Conservation (phyloP, 2,113 vertebrate species). For the Platysternon megacephalum region DNA sequence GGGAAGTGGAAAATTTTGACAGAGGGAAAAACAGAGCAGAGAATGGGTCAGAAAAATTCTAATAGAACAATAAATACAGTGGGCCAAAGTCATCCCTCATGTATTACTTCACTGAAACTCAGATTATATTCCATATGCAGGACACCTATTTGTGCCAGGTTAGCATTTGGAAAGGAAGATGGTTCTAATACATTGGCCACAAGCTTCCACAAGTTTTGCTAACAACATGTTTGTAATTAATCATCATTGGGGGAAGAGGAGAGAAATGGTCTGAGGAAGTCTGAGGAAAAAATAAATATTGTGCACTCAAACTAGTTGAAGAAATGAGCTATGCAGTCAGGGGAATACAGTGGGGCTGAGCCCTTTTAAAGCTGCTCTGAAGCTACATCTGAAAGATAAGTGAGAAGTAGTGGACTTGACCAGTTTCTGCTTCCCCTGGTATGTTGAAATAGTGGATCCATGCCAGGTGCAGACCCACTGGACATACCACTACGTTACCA, state of each 20-base stretch:
- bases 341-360: neutral
- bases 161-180: neutral
- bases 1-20: neutral
- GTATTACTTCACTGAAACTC: neutral
- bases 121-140: neutral
- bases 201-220: neutral
- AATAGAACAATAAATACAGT: neutral
- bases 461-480: neutral
- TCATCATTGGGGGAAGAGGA: neutral
- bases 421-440: neutral
- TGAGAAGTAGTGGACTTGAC: neutral
- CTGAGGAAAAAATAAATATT: neutral
- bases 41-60: neutral
- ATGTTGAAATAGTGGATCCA: neutral
- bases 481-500: fast-evolving
- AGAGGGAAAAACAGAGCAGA: neutral
- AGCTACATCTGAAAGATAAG: neutral
- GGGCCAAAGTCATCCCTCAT: neutral
- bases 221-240: neutral
- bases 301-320: neutral
- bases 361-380: neutral
- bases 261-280: neutral
- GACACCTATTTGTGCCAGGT: neutral
- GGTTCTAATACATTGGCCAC: neutral
- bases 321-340: neutral